Base-by-base conservation (phyloP, 2,113 vertebrate species). In the Aphelocoma coerulescens region DNA sequence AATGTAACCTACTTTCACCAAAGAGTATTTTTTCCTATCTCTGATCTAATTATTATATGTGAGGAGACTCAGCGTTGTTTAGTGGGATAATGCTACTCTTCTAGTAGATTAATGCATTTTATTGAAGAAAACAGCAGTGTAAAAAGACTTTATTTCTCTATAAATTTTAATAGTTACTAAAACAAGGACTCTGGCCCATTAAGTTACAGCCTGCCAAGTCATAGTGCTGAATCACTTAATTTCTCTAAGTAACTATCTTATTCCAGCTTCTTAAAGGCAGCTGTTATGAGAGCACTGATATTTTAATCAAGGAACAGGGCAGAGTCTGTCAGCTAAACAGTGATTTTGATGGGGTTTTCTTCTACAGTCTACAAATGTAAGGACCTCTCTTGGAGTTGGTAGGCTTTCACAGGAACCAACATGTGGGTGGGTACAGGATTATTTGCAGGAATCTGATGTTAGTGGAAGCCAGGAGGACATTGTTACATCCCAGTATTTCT, bases 151-250 rank as follows among this genome's bases (percentile, higher is more conserved):
- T 66, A 89, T 95, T 96, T 97, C 75, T 82, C 83, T 96, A 62
- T 97, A 96, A 97, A 97, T 97, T 96, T 92, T 94, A 91, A 51
- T 96, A 93, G 86, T 96, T 96, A 88, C 78, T 96, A 90, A 96
- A 96, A 93, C 88, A 92, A 93, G 54, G 58, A 89, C 88, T 95
- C 72, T 27, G 43, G 65, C 72, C 95, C 94, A 85, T 97, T 97
- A 96, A 96, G 84, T 91, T 95, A 83, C 7, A 90, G 68, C 73
- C 88, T 97, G 68, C 84, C 84, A 96, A 94, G 76, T 91, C 82
- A 80, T 92, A 85, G 91, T 85, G 81, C 74, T 96, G 83, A 95
- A 88, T 97, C 88, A 87, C 80, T 96, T 96, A 68, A 88, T 96
- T 96, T 94, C 62, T 96, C 39, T 69, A 68, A 97, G 78, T 76